A percentile compares a stretch with the other conserved stretches of the same genome.
phyloP scores from a whole-genome alignment of 2,113 vertebrate genomes.

The Bungarus multicinctus region DNA sequence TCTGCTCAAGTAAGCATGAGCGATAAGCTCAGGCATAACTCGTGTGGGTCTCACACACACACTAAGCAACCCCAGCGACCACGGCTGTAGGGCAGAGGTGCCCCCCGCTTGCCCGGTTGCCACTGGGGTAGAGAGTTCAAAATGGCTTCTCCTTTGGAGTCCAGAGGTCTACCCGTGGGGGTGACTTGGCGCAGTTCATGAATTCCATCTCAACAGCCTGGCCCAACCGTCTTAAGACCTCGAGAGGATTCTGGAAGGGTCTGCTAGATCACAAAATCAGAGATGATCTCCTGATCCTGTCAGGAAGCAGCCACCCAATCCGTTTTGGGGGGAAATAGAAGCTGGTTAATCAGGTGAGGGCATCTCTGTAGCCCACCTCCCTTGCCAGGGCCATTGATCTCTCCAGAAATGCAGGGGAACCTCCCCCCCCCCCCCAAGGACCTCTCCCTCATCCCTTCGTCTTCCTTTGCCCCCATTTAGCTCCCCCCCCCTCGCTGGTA shows the following conservation, averaged over 20 bases:
- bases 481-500: neutral
- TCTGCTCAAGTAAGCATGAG: neutral
- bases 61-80: neutral
- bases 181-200: too few relatives aligned
- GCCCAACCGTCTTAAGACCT: neutral
- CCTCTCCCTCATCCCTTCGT: neutral
- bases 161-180: neutral
- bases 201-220: neutral
- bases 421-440: accelerated
- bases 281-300: neutral
- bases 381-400: neutral
- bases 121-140: neutral
- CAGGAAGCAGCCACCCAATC: neutral
- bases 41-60: neutral
- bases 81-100: neutral
- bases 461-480: neutral
- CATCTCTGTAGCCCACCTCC: neutral
- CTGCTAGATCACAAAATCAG: neutral
- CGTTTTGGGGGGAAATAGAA: neutral
- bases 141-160: neutral
- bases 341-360: neutral
- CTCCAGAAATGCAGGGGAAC: neutral
- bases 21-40: neutral
- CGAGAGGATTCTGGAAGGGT: accelerated
- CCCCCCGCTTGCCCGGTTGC: neutral